Percentiles rank a stretch among this genome's conserved stretches.
Conservation (phyloP, 2,797 vertebrate species). For the Heliangelus exortis region DNA sequence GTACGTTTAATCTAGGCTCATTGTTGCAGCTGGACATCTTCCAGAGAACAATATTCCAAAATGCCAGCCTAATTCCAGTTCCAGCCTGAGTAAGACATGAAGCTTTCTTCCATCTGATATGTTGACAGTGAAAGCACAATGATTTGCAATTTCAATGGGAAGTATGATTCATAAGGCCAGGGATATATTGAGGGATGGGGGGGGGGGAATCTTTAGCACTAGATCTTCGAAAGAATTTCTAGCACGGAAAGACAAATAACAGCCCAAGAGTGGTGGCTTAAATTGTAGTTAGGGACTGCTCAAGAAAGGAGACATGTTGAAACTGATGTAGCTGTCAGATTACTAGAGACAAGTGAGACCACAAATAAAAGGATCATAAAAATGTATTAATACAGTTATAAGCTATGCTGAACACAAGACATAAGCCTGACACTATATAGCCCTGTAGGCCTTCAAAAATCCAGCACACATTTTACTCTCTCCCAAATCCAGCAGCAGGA, state of each 20-base stretch:
- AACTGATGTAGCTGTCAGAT: neutral
- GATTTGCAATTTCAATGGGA: neutral
- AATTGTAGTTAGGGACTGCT: neutral
- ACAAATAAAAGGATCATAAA: neutral
- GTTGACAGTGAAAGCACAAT: neutral
- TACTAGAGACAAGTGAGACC: neutral
- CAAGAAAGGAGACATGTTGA: neutral
- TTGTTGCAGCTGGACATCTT: neutral
- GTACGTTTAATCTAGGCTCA: neutral
- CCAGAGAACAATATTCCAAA: neutral
- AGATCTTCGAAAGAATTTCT: neutral
- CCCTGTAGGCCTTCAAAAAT: neutral
- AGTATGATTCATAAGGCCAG: fast-evolving
- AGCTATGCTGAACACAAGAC: neutral
- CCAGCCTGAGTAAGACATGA: neutral
- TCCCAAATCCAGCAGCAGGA: neutral
- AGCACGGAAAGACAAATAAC: neutral
- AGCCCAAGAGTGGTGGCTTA: neutral
- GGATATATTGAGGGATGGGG: neutral
- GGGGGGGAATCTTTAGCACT: neutral
- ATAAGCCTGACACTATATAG: neutral
- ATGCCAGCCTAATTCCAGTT: neutral
- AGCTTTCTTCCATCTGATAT: neutral
- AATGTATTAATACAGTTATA: neutral
- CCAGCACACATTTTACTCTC: neutral